These are phyloP conservation scores for Drosophila biarmipes DNA, from an alignment of 1,140 invertebrate species.

Conservation along the genomic window DNA sequence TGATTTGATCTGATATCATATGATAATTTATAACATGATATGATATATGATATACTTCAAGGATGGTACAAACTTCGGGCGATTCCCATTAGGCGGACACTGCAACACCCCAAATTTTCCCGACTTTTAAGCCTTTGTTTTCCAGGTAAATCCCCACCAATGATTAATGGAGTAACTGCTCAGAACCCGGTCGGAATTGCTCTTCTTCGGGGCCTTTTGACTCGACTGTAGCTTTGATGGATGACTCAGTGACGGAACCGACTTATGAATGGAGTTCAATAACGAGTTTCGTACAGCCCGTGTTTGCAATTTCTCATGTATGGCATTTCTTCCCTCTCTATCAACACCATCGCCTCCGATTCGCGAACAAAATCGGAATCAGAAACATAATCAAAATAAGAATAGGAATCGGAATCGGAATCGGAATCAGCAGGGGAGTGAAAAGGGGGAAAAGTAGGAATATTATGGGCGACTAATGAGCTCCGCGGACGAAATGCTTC, in stretches of 20 bases:
- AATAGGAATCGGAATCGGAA: neutral
- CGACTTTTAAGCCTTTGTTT: constrained; percentile 6
- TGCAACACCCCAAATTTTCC: neutral
- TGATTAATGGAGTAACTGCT: constrained; percentile 28
- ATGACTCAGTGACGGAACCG: constrained; percentile 38
- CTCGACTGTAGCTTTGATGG: constrained; percentile 17
- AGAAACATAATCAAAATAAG: neutral
- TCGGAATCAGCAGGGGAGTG: constrained; percentile 1
- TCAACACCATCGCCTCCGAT: constrained; percentile 5
- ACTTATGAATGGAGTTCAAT: constrained; percentile 65
- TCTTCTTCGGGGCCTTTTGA: constrained; percentile 7
- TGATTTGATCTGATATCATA: no score
- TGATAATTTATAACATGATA: no score
- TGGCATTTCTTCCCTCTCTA: constrained; percentile 21
- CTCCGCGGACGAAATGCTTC: constrained; percentile 37
- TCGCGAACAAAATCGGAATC: constrained; percentile 5
- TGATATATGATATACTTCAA: neutral
- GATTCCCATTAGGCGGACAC: constrained; percentile 11
- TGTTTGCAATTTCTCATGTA: constrained; percentile 23
- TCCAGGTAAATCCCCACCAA: constrained; percentile 5
- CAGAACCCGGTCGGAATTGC: neutral
- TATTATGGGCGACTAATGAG: constrained; percentile 43
- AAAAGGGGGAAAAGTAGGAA: constrained; percentile 15
- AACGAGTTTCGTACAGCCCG: constrained; percentile 31
- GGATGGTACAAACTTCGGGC: neutral